Evolutionary conservation across 2,113 vertebrate genomes (phyloP).

Genomic region (Salvelinus namaycush): DNA sequence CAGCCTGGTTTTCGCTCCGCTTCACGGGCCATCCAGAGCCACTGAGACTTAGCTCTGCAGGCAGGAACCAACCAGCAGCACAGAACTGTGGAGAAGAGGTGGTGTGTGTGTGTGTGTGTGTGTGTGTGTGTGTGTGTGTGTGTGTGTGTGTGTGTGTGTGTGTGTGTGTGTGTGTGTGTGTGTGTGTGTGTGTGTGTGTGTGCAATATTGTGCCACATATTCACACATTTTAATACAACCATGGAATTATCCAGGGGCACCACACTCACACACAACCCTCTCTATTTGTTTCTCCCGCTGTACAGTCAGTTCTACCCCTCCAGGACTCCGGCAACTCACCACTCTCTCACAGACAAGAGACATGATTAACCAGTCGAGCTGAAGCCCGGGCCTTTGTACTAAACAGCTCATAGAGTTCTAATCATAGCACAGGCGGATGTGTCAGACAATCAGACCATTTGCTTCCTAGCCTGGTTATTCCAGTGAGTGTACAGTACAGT

Average conservation of each 20-base stretch:
- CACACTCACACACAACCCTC: neutral
- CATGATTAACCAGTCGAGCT: neutral
- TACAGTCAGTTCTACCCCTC: neutral
- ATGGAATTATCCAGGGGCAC: neutral
- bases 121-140: no score
- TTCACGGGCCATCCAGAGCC: slow-evolving; percentile 34
- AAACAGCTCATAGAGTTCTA: neutral
- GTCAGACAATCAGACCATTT: neutral
- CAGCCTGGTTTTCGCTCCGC: slow-evolving; percentile 52
- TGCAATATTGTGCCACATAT: neutral
- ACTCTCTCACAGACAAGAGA: neutral
- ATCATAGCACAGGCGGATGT: neutral
- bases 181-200: slow-evolving; percentile 17
- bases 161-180: no score
- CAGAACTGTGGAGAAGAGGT: neutral
- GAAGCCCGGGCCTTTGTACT: neutral
- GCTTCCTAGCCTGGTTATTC: neutral
- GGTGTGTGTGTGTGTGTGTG: neutral
- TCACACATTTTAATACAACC: neutral
- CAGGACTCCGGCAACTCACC: neutral
- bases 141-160: no score
- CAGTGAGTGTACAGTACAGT: neutral
- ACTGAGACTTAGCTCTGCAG: slow-evolving; percentile 13
- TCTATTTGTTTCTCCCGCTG: neutral
- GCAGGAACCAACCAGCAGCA: slow-evolving; percentile 1